phyloP scores from a whole-genome alignment of 2,113 vertebrate genomes.

The Caracal caracal region DNA sequence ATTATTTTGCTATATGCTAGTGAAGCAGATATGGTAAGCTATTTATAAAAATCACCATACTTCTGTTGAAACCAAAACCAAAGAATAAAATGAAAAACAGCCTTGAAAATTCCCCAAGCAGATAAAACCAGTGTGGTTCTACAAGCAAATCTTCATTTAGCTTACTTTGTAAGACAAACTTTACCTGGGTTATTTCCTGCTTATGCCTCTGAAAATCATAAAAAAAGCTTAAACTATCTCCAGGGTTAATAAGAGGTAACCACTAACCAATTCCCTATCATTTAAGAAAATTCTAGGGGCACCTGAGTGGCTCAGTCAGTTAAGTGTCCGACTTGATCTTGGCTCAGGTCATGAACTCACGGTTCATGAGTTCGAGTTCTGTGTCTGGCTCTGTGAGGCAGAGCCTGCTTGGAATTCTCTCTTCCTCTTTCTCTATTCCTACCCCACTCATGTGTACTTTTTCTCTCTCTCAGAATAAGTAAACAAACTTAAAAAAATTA shows the following conservation, averaged over 20 bases:
- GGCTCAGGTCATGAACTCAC: too few species aligned
- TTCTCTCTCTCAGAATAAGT: too few species aligned
- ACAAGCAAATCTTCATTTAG: neutral
- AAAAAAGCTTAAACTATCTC: neutral
- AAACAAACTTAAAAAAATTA: too few species aligned
- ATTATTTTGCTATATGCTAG: neutral
- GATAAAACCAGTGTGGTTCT: neutral
- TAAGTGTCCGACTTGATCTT: too few species aligned
- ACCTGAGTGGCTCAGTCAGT: too few species aligned
- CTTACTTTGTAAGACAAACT: neutral
- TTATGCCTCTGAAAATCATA: neutral
- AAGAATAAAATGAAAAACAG: neutral
- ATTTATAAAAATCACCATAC: neutral
- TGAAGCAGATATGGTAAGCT: neutral
- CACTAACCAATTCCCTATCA: neutral
- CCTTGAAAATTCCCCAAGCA: neutral
- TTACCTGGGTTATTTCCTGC: neutral
- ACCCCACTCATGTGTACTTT: too few species aligned
- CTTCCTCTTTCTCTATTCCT: too few species aligned
- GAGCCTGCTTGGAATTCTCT: too few species aligned
- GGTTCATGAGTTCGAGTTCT: too few species aligned
- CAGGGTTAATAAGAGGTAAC: neutral
- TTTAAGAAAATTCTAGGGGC: neutral
- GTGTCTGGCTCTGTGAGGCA: too few species aligned
- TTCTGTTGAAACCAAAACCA: neutral